Percentiles rank a stretch among this genome's conserved stretches.
phyloP scores from a whole-genome alignment of 2,797 vertebrate genomes.

The Arrhamphus sclerolepis region DNA sequence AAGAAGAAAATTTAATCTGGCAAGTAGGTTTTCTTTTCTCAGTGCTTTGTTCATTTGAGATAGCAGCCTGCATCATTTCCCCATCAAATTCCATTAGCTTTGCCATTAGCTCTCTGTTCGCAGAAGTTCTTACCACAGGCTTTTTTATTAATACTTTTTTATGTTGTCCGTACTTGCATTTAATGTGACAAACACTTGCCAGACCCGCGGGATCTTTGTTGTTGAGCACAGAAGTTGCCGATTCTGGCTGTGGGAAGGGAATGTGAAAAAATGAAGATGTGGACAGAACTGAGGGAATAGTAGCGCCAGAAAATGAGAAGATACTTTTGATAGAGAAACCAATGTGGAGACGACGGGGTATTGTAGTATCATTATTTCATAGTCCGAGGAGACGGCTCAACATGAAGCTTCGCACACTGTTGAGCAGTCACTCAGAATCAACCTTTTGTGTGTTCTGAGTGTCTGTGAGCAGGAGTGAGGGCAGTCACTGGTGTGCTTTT shows the following conservation, averaged over 20 bases:
- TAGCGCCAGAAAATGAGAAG: conserved; percentile 8
- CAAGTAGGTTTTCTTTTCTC: background rate
- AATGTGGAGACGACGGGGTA: background rate
- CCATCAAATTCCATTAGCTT: background rate
- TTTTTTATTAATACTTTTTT: no score
- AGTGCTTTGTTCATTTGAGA: background rate
- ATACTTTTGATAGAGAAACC: conserved; percentile 7
- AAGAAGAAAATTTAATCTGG: no score
- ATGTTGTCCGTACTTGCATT: no score
- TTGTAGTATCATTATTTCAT: conserved; percentile 69
- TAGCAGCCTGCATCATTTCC: background rate
- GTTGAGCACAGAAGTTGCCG: no score
- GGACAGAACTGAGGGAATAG: conserved; percentile 3
- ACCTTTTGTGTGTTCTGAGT: conserved; percentile 14
- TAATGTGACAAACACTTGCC: no score
- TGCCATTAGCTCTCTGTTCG: no score
- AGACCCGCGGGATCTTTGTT: no score
- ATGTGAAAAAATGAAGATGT: background rate
- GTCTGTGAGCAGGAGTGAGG: background rate
- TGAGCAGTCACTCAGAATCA: conserved; percentile 56
- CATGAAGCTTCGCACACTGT: conserved; percentile 60
- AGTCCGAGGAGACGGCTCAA: conserved; percentile 36
- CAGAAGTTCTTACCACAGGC: no score
- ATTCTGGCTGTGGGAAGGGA: background rate
- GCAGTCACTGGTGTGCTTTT: conserved; percentile 19